Evolutionary conservation across 2,888 invertebrate species (phyloP), one percentile per base, ranked within the genome.

Genomic region (Diploptera punctata): DNA sequence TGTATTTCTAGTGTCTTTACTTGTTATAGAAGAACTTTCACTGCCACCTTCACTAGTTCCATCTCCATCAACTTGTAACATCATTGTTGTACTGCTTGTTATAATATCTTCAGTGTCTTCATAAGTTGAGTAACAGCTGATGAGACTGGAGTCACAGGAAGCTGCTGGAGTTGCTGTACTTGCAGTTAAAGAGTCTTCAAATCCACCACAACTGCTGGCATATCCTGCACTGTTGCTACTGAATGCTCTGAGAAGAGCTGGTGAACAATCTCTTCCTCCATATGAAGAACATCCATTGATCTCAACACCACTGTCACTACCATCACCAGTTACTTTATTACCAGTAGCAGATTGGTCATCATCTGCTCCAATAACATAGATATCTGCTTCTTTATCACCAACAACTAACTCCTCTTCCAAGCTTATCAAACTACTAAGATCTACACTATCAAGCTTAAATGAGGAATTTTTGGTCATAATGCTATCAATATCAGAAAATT

Each of bases 251-350:
- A 85, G 83, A 72, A 86, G 79, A 16, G 73, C 76, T 65, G 47
- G 38, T 84, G 85, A 79, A 78, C 80, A 78, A 75, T 84, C 79
- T 70, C 85, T 84, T 65, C 86, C 86, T 62, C 84, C 65, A 44
- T n/a, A n/a, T 3, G 47, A 24, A 1, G 47, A 3, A 1, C 44
- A 26, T 38, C 65, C 85, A 72, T 85, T 81, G 2, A 92, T 90
- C 79, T 93, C 93, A 18, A 93, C 91, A 4, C 93, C 94, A 79
- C 93, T 93, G 80, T 93, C 93, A 80, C 92, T 93, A 72, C 93
- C 93, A 74, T 92, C 91, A 74, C 87, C 75, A 68, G 47, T 24
- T 31, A 57, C 3, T 24, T 57, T 57, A n/a, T 29, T 9, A 16
- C n/a, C 29, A 1, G 24, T 21, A 16, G 52, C 16, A 0, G 10